Base-by-base conservation (phyloP, 2,888 invertebrate species). In the Synanthedon andrenaeformis region DNA sequence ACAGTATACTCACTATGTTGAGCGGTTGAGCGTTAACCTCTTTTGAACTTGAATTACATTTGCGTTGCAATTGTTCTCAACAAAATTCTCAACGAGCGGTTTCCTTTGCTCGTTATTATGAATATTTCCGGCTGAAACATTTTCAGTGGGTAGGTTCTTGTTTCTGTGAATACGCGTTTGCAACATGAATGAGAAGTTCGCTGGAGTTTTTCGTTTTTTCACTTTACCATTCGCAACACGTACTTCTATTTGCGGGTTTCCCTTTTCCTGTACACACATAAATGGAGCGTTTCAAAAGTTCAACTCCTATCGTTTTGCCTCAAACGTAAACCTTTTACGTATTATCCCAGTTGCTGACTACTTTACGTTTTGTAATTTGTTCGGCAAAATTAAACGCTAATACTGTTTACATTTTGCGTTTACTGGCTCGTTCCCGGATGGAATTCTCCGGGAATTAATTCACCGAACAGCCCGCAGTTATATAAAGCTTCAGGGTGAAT, bases 161-260 rank as follows among this genome's bases (percentile, higher is more conserved):
- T 42, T 13, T 42, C n/a, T 42, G 42, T 42, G 23, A 35, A 45
- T 45, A 45, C 45, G 45, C 14, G 14, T n/a, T 45, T 45, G n/a
- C n/a, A 42, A 42, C 42, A 45, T 45, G 45, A 45, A 45, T 45
- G 45, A 45, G 45, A 45, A 35, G 45, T 4, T 13, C 45, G 45
- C 14, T 14, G 13, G 13, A n/a, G 13, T 45, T 45, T 45, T n/a
- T 45, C 45, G n/a, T 28, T 17, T 17, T 52, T 52, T 17, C 42
- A 12, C 45, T 49, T 48, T 17, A 13, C 12, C 13, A 52, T 45
- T 52, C 52, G 8, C n/a, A 17, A 45, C 52, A 52, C 52, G 52
- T 52, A 52, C 45, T 52, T 28, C 11, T 52, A 52, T 52, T 52
- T 45, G 45, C 52, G 23, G 48, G 23, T 19, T 45, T 45, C 45